Evolutionary conservation across 2,888 invertebrate genomes (phyloP).

Genomic region (Heliconius cydno): DNA sequence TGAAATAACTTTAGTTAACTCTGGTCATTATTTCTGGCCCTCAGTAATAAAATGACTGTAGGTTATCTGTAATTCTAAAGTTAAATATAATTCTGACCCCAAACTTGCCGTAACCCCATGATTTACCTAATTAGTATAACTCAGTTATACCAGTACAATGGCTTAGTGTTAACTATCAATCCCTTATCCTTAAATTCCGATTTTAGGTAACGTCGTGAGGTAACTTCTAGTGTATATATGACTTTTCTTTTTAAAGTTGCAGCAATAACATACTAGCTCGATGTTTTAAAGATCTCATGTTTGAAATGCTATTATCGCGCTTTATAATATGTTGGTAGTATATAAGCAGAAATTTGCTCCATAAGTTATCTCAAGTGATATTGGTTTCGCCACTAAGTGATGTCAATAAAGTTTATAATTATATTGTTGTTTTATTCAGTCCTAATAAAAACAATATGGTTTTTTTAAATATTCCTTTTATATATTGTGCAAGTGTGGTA

Average conservation of each 20-base stretch:
- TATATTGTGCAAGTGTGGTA: too few relatives aligned
- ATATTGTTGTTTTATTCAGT: not conserved
- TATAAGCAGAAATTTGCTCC: constrained; percentile 10
- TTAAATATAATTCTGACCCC: too few relatives aligned
- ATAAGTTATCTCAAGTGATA: constrained; percentile 14
- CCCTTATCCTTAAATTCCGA: not conserved
- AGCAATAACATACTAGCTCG: not conserved
- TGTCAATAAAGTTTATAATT: constrained; percentile 28
- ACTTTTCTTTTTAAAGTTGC: not conserved
- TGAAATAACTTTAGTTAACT: too few relatives aligned
- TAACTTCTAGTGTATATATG: not conserved
- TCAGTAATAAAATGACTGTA: too few relatives aligned
- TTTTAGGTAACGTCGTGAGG: not conserved
- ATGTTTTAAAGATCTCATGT: constrained; percentile 5
- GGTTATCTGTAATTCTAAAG: too few relatives aligned
- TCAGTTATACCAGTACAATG: too few relatives aligned
- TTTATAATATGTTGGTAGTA: not conserved
- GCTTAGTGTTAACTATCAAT: too few relatives aligned
- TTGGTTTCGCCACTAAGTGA: constrained; percentile 22
- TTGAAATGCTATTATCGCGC: not conserved
- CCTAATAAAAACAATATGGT: not conserved
- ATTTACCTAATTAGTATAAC: too few relatives aligned
- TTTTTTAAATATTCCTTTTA: too few relatives aligned
- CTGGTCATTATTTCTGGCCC: too few relatives aligned
- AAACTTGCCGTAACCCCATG: too few relatives aligned